phyloP scores from a whole-genome alignment of 2,113 vertebrate genomes.

The Ceratotherium simum region DNA sequence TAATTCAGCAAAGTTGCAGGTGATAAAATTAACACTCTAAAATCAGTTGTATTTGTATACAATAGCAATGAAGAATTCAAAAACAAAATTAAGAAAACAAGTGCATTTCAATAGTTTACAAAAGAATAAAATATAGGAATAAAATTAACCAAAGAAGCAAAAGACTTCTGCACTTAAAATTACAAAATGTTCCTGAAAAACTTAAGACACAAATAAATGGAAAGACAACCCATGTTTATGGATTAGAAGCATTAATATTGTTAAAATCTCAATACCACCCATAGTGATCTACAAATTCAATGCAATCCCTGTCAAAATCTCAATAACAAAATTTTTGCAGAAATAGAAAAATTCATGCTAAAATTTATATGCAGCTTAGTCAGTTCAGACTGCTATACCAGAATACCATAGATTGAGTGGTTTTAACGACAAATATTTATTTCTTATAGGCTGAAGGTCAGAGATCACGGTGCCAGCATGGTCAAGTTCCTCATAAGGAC shows the following conservation, averaged over 20 bases:
- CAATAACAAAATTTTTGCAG: background rate
- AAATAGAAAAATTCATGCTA: background rate
- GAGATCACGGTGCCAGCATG: background rate
- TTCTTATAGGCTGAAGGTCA: background rate
- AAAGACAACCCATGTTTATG: background rate
- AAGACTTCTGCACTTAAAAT: background rate
- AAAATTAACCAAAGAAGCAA: background rate
- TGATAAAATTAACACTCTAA: background rate
- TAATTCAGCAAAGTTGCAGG: background rate
- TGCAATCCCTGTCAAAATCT: background rate
- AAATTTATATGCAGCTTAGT: background rate
- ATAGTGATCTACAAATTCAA: background rate
- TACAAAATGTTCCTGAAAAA: background rate
- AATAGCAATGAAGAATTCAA: background rate
- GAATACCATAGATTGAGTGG: background rate
- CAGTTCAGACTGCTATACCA: background rate
- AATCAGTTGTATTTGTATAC: background rate
- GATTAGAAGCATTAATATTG: background rate
- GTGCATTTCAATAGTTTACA: background rate
- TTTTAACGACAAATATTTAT: background rate
- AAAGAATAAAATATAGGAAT: background rate
- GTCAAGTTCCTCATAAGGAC: background rate
- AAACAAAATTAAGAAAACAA: background rate
- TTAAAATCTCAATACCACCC: background rate
- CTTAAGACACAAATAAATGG: background rate